These are phyloP conservation scores for Paratrypauchen microcephalus DNA, from an alignment of 2,797 vertebrate genomes.

Conservation along the genomic window DNA sequence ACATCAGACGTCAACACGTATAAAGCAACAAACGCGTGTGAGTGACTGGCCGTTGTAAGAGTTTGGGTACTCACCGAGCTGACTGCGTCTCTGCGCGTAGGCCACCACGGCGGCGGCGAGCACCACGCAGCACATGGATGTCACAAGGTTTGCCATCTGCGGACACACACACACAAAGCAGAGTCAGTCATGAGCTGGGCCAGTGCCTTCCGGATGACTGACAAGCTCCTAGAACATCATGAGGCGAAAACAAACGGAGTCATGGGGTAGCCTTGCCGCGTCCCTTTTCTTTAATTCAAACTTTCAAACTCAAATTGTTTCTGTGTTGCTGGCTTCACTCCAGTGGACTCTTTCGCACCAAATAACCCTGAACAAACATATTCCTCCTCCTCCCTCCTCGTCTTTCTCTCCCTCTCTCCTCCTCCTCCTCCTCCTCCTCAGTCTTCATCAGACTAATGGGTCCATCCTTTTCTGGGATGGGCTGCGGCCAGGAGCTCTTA, in stretches of 20 bases:
- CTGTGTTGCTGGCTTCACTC: constrained; percentile 29
- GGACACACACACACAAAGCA: constrained; percentile 69
- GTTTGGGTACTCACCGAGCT: constrained; percentile 85
- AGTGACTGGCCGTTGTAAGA: constrained; percentile 16
- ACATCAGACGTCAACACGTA: too few species aligned
- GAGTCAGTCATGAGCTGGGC: constrained; percentile 48
- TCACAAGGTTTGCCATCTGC: constrained; percentile 95
- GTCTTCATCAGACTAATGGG: constrained; percentile 69
- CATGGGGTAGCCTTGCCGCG: constrained; percentile 54
- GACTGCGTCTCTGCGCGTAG: constrained; percentile 90
- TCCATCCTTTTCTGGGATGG: constrained; percentile 70
- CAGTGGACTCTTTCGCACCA: constrained; percentile 32
- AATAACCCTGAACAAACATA: constrained; percentile 12
- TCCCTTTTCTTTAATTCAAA: constrained; percentile 8
- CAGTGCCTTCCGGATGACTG: constrained; percentile 64
- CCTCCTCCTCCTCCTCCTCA: constrained; percentile 15
- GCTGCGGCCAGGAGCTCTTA: constrained; percentile 66
- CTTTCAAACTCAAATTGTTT: constrained; percentile 9
- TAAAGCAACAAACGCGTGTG: neutral
- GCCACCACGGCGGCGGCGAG: constrained; percentile 88
- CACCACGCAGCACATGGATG: constrained; percentile 89
- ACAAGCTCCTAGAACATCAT: constrained; percentile 61
- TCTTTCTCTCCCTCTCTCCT: neutral
- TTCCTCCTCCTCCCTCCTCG: constrained; percentile 12
- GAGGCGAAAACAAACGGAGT: constrained; percentile 45